A percentile compares a stretch with the other conserved stretches of the same genome.
Evolutionary conservation across 2,113 vertebrate species (phyloP).

Genomic region (Catharus bicknelli): DNA sequence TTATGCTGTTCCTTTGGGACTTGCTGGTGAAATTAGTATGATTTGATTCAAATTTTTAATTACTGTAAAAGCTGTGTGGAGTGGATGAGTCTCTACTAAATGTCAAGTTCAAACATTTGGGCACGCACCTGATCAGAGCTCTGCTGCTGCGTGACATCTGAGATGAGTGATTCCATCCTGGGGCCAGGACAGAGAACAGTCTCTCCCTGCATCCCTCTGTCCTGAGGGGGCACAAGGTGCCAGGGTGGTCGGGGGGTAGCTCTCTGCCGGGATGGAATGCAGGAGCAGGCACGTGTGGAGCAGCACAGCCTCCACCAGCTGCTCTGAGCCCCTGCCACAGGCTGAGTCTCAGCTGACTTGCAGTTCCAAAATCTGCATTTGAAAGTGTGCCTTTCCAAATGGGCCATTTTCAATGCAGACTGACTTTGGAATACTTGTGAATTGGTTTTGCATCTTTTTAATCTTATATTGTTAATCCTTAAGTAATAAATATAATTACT

Average conservation of each 20-base stretch:
- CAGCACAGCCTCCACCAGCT: not conserved
- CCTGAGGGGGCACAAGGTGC: too few species aligned
- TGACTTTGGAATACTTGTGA: not conserved
- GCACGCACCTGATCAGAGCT: accelerated
- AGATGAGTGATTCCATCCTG: not conserved
- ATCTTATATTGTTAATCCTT: conserved; percentile 4
- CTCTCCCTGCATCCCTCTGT: accelerated
- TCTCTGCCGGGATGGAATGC: accelerated
- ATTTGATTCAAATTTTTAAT: conserved; percentile 8
- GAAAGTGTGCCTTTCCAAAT: not conserved
- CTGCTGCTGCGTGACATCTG: not conserved
- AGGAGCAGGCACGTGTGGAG: accelerated
- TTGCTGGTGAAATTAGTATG: not conserved
- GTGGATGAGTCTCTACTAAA: not conserved
- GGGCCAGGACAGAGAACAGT: accelerated
- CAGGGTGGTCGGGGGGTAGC: not conserved
- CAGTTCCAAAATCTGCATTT: not conserved
- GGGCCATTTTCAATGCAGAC: not conserved
- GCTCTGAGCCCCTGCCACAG: not conserved
- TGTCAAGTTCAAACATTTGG: not conserved
- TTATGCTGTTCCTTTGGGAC: not conserved
- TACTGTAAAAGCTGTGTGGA: not conserved
- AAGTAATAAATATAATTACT: conserved; percentile 17
- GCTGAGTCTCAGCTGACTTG: not conserved
- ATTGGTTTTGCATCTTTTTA: not conserved